phyloP scores from a whole-genome alignment of 1,140 invertebrate species.

The Neodiprion lecontei region DNA sequence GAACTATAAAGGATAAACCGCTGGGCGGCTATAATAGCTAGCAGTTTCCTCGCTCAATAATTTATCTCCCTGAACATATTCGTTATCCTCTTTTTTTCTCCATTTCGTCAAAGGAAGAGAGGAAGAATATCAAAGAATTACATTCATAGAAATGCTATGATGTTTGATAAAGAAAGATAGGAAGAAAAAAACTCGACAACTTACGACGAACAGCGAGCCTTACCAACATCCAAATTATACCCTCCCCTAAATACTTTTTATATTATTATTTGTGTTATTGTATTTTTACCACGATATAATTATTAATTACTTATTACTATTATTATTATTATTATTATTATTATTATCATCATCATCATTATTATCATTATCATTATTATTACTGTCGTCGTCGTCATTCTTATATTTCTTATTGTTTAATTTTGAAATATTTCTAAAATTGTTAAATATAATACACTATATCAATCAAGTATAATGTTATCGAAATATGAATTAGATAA shows the following conservation, averaged over 20 bases:
- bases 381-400: slow-evolving; percentile 40
- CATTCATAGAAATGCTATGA: background rate
- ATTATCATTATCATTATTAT: slow-evolving; percentile 33
- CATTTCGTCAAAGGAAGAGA: slow-evolving; percentile 12
- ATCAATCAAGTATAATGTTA: slow-evolving; percentile 47
- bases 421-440: slow-evolving; percentile 53
- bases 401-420: slow-evolving; percentile 46
- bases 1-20: slow-evolving; percentile 44
- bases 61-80: slow-evolving; percentile 29
- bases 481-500: slow-evolving; percentile 27
- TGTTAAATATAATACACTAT: slow-evolving; percentile 48
- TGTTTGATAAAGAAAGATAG: background rate
- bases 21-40: slow-evolving; percentile 44
- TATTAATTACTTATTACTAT: slow-evolving; percentile 40
- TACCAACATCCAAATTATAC: slow-evolving; percentile 24
- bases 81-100: slow-evolving; percentile 22
- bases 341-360: background rate
- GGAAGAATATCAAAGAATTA: background rate
- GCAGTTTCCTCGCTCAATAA: slow-evolving; percentile 42
- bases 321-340: slow-evolving; percentile 35
- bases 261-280: slow-evolving; percentile 23
- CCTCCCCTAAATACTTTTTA: slow-evolving; percentile 25
- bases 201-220: background rate
- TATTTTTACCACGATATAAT: slow-evolving; percentile 39
- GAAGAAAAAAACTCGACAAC: slow-evolving; percentile 32